Evolutionary conservation across 2,888 invertebrate genomes (phyloP), one percentile per base, ranked within the genome.

Genomic region (Anarsia innoxiella): DNA sequence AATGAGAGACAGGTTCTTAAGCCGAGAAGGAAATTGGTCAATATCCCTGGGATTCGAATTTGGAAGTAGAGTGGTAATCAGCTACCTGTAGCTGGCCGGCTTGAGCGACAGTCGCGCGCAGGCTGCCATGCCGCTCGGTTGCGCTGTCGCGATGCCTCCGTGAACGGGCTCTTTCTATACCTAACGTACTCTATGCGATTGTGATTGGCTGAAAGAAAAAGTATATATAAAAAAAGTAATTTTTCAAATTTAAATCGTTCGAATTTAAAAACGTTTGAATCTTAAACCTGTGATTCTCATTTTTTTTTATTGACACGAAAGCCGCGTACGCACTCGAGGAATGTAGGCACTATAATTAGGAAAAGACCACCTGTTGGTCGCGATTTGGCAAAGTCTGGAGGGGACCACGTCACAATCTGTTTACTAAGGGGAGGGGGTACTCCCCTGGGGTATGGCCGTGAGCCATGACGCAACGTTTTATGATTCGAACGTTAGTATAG

Each of bases 361-460:
- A 36, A 56, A 46, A 50, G 59, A 71, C 79, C 79, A 84, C 82
- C 82, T 80, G 83, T 80, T 84, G 82, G 62, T 53, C 60, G 60
- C 67, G 64, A 67, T 77, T 75, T 67, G 68, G 63, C 67, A 63
- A 69, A 70, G 72, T 67, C 70, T 65, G 62, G 26, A 33, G 61
- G 63, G 67, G 71, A 63, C 62, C 71, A 56, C 74, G 77, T 75
- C 79, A 75, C 72, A 67, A 76, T 74, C 74, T 84, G 83, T 84
- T 83, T 84, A 84, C 83, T 73, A 74, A 76, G 67, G 68, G 70
- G 67, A 65, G 66, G 59, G 53, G 51, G 61, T 66, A 68, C 70
- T 69, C 72, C 66, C 64, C 52, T 56, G 48, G 34, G 34, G 34
- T 26, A 15, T 10, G 28, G 19, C 38, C 51, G 51, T 59, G 59